Evolutionary conservation across 2,888 invertebrate species (phyloP).

Genomic region (Polietes domitor): DNA sequence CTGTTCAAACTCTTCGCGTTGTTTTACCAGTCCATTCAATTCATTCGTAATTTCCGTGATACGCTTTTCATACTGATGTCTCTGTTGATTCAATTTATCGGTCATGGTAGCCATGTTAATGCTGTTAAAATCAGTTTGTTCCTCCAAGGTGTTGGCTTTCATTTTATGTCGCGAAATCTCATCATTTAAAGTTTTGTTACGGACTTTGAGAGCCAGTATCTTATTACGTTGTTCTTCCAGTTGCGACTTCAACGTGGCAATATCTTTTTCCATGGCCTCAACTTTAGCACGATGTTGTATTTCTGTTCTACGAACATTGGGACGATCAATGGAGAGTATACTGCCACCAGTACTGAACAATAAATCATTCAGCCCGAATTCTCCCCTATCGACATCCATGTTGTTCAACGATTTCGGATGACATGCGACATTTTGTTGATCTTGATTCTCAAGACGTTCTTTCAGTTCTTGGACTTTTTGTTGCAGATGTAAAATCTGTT

Average conservation of each 20-base stretch:
- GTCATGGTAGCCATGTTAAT: conserved; percentile 84
- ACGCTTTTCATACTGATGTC: conserved; percentile 74
- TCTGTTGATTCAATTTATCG: conserved; percentile 76
- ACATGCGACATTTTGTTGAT: not conserved
- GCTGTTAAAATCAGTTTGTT: conserved; percentile 85
- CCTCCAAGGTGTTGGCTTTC: conserved; percentile 84
- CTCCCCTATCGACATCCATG: not conserved
- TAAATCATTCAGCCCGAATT: too few species aligned
- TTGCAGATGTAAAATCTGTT: conserved; percentile 87
- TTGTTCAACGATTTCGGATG: not conserved
- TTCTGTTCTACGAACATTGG: conserved; percentile 83
- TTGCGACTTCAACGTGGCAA: conserved; percentile 82
- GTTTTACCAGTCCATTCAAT: conserved; percentile 68
- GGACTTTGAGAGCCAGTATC: conserved; percentile 85
- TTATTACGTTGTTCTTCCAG: conserved; percentile 85
- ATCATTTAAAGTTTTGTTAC: conserved; percentile 86
- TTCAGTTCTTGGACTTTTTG: conserved; percentile 86
- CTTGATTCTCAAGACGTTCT: conserved; percentile 81
- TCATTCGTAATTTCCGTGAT: conserved; percentile 74
- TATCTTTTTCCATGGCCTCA: conserved; percentile 84
- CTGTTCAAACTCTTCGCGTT: conserved; percentile 70
- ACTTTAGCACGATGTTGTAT: conserved; percentile 82
- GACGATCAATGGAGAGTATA: conserved; percentile 70
- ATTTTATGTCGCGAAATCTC: conserved; percentile 84
- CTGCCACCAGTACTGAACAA: not conserved